Conservation (phyloP, 1,140 invertebrate species). For the Anastrepha obliqua region DNA sequence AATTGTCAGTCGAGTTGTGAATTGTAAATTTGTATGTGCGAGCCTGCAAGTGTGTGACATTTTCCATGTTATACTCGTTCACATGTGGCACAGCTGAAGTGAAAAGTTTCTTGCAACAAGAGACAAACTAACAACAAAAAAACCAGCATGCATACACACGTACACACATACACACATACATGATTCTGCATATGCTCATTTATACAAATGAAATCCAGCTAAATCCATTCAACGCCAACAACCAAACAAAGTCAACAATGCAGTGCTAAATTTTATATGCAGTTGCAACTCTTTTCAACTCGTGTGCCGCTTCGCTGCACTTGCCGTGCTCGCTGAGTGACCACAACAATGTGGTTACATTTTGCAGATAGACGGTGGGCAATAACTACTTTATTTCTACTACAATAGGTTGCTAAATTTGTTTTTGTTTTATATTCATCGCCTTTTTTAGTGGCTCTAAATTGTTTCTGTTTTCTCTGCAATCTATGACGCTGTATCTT, state of each 20-base stretch:
- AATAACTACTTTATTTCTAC: too few relatives aligned
- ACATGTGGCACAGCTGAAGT: conserved; percentile 41
- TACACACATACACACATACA: neutral
- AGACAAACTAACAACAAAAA: neutral
- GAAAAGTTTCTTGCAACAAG: neutral
- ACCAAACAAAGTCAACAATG: conserved; percentile 4
- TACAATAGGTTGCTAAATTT: too few relatives aligned
- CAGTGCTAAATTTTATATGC: neutral
- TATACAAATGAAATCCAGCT: neutral
- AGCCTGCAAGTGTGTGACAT: neutral
- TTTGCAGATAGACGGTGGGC: too few relatives aligned
- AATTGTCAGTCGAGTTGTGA: conserved; percentile 7
- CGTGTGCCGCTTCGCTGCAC: neutral
- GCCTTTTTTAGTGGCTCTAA: too few relatives aligned
- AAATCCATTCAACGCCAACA: conserved; percentile 19
- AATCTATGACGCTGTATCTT: neutral
- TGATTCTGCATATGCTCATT: neutral
- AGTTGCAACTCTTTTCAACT: neutral
- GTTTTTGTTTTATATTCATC: too few relatives aligned
- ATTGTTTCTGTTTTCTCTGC: too few relatives aligned
- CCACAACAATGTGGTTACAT: too few relatives aligned
- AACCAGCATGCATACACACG: neutral
- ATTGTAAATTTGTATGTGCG: neutral
- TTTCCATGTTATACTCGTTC: neutral
- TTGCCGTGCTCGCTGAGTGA: neutral